Evolutionary conservation across 2,888 invertebrate species (phyloP).

Genomic region (Pseudococcus longispinus): DNA sequence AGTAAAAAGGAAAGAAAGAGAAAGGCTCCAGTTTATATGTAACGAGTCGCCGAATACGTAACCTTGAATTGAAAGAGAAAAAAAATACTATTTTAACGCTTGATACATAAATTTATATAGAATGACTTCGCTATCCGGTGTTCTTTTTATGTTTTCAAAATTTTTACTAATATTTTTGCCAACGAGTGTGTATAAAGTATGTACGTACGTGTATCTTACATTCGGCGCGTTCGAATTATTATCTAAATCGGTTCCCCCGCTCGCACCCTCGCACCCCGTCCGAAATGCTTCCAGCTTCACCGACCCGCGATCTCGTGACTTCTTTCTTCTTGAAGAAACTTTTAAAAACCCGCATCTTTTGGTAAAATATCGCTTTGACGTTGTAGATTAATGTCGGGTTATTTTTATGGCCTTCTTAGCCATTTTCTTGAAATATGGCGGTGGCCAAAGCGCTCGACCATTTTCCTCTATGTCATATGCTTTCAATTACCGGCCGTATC

Average conservation of each 20-base stretch:
- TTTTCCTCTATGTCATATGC: slow-evolving; percentile 23
- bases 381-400: slow-evolving; percentile 35
- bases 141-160: slow-evolving; percentile 13
- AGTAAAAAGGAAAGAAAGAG: not conserved
- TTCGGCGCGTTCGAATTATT: not conserved
- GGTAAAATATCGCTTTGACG: not conserved
- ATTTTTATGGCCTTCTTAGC: slow-evolving; percentile 21
- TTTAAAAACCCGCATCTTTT: not conserved
- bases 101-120: slow-evolving; percentile 11
- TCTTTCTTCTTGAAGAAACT: slow-evolving; percentile 1
- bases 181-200: not conserved
- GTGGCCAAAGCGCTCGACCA: not conserved
- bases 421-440: slow-evolving; percentile 35
- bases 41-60: not conserved
- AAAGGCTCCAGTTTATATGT: not conserved
- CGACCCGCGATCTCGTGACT: not conserved
- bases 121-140: not conserved
- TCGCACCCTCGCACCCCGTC: not conserved
- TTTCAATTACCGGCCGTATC: slow-evolving; percentile 18
- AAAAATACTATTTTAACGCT: slow-evolving; percentile 16
- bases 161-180: slow-evolving; percentile 21
- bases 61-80: not conserved
- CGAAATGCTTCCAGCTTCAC: not conserved
- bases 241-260: not conserved
- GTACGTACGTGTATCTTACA: not conserved